phyloP scores from a whole-genome alignment of 2,797 vertebrate species.

The Ceyx erithaca region DNA sequence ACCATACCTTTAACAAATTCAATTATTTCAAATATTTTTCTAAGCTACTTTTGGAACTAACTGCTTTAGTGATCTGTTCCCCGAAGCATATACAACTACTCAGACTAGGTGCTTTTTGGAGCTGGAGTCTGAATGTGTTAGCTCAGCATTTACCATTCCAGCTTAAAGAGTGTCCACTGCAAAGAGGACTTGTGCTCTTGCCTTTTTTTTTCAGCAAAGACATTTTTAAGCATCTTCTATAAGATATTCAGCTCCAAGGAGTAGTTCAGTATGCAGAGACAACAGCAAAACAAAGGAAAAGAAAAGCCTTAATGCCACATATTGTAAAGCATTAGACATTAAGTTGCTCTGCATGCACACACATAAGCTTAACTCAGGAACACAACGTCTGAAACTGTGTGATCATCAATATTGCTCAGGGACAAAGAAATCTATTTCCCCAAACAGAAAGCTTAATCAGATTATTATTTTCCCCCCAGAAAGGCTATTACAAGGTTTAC shows the following conservation, averaged over 20 bases:
- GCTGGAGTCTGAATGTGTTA: fast-evolving
- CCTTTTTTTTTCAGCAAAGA: neutral
- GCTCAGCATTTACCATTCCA: neutral
- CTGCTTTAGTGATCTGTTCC: neutral
- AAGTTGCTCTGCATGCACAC: neutral
- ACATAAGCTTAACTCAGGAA: neutral
- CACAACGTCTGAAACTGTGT: neutral
- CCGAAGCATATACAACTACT: neutral
- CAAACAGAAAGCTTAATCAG: neutral
- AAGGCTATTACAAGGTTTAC: neutral
- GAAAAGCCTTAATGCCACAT: fast-evolving
- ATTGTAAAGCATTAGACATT: neutral
- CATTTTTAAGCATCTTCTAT: neutral
- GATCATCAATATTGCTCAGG: neutral
- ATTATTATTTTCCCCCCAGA: neutral
- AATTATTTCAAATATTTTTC: neutral
- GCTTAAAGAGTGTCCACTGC: neutral
- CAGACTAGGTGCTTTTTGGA: neutral
- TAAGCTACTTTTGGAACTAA: neutral
- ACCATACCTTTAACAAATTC: neutral
- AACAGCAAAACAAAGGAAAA: neutral
- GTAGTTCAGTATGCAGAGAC: neutral
- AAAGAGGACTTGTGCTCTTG: neutral
- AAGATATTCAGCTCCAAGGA: neutral
- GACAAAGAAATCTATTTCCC: neutral